These are phyloP conservation scores for Creontiades dilutus DNA, from an alignment of 2,888 invertebrate species.

Conservation along the genomic window DNA sequence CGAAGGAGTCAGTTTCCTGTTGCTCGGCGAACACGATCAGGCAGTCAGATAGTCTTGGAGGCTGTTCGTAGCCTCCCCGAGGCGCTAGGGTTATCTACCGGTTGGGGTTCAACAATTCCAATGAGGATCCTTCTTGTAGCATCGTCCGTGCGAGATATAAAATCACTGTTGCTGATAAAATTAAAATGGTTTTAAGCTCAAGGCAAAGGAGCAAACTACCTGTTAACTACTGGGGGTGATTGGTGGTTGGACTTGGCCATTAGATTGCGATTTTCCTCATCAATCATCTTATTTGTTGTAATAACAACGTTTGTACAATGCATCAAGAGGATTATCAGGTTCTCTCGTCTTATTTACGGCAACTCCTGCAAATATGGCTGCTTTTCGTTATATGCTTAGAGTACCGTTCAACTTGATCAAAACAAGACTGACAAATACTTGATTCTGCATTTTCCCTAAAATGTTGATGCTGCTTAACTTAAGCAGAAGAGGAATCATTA, in stretches of 20 bases:
- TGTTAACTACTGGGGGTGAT: conserved; percentile 45
- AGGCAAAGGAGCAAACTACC: conserved; percentile 29
- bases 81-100: conserved; percentile 10
- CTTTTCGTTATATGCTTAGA: too few species aligned
- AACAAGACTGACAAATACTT: too few species aligned
- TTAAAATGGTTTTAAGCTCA: conserved; percentile 33
- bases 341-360: too few species aligned
- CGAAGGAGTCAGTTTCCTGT: conserved; percentile 50
- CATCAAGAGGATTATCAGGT: not conserved
- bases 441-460: too few species aligned
- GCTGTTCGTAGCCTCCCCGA: conserved; percentile 6
- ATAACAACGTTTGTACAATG: not conserved
- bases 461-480: too few species aligned
- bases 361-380: too few species aligned
- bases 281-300: not conserved
- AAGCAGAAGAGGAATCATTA: too few species aligned
- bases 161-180: conserved; percentile 48
- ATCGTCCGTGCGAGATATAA: conserved; percentile 36
- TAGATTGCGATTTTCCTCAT: not conserved
- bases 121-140: conserved; percentile 32
- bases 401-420: too few species aligned
- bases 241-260: conserved; percentile 31
- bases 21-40: conserved; percentile 42
- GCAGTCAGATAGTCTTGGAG: not conserved
- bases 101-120: not conserved